Evolutionary conservation across 2,113 vertebrate species (phyloP).

Genomic region (Ardeotis arabs): DNA sequence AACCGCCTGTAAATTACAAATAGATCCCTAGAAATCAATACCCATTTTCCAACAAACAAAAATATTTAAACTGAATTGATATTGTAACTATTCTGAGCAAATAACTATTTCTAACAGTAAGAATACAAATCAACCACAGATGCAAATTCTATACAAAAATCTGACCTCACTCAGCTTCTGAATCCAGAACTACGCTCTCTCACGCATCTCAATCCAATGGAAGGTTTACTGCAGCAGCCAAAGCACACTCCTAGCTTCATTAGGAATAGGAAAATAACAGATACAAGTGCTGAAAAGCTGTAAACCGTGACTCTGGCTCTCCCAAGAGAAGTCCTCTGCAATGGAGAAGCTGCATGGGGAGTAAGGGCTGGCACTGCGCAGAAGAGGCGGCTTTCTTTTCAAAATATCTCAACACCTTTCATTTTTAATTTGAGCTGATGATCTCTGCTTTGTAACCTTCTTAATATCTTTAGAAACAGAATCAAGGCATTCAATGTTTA

Average conservation of each 20-base stretch:
- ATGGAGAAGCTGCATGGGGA: neutral
- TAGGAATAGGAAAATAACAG: neutral
- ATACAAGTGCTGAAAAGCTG: neutral
- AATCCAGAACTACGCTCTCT: neutral
- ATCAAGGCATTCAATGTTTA: neutral
- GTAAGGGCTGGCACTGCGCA: neutral
- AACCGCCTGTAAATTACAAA: neutral
- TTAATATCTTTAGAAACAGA: neutral
- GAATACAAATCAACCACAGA: neutral
- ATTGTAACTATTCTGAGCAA: neutral
- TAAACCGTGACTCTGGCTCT: neutral
- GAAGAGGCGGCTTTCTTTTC: neutral
- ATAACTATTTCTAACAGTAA: neutral
- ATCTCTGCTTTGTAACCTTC: neutral
- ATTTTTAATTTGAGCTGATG: neutral
- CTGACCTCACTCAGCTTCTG: neutral
- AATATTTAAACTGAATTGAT: neutral
- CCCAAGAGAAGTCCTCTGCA: neutral
- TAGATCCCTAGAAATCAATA: constrained; percentile 8
- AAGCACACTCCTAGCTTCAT: neutral
- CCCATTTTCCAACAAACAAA: constrained; percentile 4
- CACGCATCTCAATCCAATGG: neutral
- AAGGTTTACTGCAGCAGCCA: neutral
- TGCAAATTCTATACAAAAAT: neutral
- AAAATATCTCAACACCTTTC: neutral